These are phyloP conservation scores for Brachionus plicatilis DNA, from an alignment of 1,140 invertebrate species.

Conservation along the genomic window DNA sequence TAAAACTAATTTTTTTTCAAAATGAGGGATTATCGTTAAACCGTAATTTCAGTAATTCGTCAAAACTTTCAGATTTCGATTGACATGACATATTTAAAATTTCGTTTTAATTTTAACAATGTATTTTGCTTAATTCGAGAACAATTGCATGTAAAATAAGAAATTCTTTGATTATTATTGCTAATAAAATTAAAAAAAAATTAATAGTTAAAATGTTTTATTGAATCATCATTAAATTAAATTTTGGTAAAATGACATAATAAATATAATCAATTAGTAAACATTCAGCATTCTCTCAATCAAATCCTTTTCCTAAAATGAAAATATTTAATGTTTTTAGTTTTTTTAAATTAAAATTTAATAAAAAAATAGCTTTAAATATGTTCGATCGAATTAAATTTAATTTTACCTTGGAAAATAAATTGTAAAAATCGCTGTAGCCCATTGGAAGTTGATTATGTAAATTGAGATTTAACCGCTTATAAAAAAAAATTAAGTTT, in stretches of 20 bases:
- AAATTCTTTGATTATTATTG: too few species aligned
- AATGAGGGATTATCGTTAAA: too few species aligned
- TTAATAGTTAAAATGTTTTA: neutral
- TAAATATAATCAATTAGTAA: neutral
- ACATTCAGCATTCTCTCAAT: conserved; percentile 5
- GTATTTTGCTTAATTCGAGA: too few species aligned
- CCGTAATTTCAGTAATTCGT: too few species aligned
- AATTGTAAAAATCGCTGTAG: conserved; percentile 13
- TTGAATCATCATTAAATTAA: neutral
- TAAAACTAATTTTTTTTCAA: too few species aligned
- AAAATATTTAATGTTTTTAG: neutral
- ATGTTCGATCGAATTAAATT: neutral
- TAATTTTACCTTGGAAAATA: conserved; percentile 25
- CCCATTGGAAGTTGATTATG: neutral
- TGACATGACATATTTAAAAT: too few species aligned
- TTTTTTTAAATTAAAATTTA: neutral
- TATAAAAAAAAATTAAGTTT: neutral
- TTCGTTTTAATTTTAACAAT: too few species aligned
- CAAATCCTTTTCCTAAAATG: neutral
- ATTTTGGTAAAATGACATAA: too few species aligned
- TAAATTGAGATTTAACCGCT: neutral
- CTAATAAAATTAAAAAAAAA: neutral
- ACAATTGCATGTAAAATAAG: too few species aligned
- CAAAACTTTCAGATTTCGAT: too few species aligned
- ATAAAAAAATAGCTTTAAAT: neutral